phyloP scores from a whole-genome alignment of 2,888 invertebrate species.

The Penaeus monodon region DNA sequence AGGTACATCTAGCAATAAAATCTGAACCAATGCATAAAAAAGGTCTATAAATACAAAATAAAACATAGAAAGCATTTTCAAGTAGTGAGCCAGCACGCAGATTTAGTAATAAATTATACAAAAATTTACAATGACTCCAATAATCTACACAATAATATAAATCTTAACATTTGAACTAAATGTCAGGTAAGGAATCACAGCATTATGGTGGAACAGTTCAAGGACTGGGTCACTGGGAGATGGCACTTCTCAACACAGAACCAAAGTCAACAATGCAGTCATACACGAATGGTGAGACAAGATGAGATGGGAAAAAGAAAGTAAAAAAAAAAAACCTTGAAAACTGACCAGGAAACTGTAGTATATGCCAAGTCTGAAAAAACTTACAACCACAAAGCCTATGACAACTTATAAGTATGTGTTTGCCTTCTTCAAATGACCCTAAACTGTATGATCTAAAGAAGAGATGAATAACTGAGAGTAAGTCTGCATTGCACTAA shows the following conservation, averaged over 20 bases:
- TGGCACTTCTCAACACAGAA: neutral
- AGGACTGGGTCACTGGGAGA: constrained; percentile 13
- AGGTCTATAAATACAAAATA: too few relatives aligned
- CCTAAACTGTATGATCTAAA: constrained; percentile 13
- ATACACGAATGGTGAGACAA: neutral
- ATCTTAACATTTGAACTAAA: constrained; percentile 49
- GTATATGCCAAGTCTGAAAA: constrained; percentile 5
- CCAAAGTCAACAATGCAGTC: neutral
- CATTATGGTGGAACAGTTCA: constrained; percentile 45
- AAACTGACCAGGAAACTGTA: neutral
- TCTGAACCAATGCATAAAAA: too few relatives aligned
- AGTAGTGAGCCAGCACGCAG: constrained; percentile 13
- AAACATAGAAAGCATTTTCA: too few relatives aligned
- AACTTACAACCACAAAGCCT: constrained; percentile 15
- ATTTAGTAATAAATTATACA: constrained; percentile 31
- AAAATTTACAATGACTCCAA: constrained; percentile 30
- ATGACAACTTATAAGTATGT: constrained; percentile 30
- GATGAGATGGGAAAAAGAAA: neutral
- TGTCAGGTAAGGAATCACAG: constrained; percentile 57
- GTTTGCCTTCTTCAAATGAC: constrained; percentile 21
- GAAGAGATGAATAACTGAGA: neutral
- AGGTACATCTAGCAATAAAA: too few relatives aligned
- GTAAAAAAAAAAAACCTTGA: neutral
- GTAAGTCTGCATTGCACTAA: too few relatives aligned
- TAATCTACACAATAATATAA: constrained; percentile 33